These are phyloP conservation scores for Cephalopterus ornatus DNA, from an alignment of 2,113 vertebrate species.

Conservation along the genomic window DNA sequence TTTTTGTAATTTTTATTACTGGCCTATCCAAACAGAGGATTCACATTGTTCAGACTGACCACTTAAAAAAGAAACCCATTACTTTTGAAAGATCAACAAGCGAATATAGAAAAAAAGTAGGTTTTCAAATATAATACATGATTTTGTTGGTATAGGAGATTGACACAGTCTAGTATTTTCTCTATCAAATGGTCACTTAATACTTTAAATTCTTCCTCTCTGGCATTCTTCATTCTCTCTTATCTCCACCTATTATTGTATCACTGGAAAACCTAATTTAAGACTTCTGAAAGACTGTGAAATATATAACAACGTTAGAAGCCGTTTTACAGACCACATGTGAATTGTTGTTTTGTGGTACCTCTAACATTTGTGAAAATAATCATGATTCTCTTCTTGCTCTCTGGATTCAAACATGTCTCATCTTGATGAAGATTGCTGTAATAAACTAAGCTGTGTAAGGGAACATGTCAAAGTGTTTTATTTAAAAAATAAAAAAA, in stretches of 20 bases:
- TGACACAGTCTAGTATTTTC: not conserved
- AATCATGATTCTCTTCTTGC: not conserved
- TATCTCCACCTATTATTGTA: not conserved
- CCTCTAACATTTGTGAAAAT: not conserved
- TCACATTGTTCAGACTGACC: not conserved
- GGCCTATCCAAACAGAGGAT: not conserved
- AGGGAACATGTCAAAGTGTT: fast-evolving
- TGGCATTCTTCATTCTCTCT: not conserved
- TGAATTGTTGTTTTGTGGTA: not conserved
- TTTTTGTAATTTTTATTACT: slow-evolving; percentile 31
- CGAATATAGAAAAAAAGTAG: fast-evolving
- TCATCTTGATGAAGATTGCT: not conserved
- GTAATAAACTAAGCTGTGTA: not conserved
- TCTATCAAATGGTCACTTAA: not conserved
- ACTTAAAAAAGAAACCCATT: not conserved
- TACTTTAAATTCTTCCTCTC: not conserved
- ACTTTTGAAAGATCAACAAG: not conserved
- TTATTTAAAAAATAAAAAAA: not conserved
- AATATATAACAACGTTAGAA: not conserved
- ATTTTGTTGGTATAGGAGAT: not conserved
- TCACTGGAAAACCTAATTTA: not conserved
- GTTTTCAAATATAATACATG: not conserved
- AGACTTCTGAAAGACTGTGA: not conserved
- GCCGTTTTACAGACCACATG: not conserved
- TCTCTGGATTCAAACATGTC: not conserved